These are phyloP conservation scores for Tholera decimalis DNA, from an alignment of 2,888 invertebrate genomes.

Conservation along the genomic window DNA sequence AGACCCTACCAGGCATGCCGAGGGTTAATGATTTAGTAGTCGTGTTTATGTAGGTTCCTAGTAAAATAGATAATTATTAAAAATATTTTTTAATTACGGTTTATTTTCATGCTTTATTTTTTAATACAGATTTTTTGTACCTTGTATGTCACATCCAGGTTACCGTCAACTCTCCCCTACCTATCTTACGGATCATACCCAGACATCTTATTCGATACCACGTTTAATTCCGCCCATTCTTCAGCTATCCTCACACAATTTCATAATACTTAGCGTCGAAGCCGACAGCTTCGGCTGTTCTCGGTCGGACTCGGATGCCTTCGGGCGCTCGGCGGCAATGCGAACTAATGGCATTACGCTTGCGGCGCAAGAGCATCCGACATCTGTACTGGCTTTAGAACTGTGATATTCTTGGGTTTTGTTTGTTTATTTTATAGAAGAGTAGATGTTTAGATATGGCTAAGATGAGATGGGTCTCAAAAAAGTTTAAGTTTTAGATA, in stretches of 20 bases:
- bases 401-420: constrained; percentile 44
- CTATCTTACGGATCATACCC: not conserved
- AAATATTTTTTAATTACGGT: no score
- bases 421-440: constrained; percentile 39
- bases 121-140: not conserved
- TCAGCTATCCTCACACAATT: constrained; percentile 56
- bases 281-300: constrained; percentile 59
- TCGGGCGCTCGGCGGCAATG: constrained; percentile 74
- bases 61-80: not conserved
- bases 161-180: not conserved
- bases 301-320: constrained; percentile 60
- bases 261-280: constrained; percentile 61
- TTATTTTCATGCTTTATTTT: not conserved
- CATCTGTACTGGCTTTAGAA: constrained; percentile 56
- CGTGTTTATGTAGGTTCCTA: not conserved
- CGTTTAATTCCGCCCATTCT: constrained; percentile 45
- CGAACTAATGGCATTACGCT: constrained; percentile 81
- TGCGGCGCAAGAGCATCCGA: constrained; percentile 64
- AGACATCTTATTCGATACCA: constrained; percentile 49
- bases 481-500: not conserved
- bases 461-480: not conserved
- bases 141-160: not conserved
- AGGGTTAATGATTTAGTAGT: no score
- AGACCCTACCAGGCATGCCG: no score
- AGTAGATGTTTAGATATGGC: not conserved